Conservation (phyloP, 2,113 vertebrate genomes). For the Neodontobutis hainanensis region DNA sequence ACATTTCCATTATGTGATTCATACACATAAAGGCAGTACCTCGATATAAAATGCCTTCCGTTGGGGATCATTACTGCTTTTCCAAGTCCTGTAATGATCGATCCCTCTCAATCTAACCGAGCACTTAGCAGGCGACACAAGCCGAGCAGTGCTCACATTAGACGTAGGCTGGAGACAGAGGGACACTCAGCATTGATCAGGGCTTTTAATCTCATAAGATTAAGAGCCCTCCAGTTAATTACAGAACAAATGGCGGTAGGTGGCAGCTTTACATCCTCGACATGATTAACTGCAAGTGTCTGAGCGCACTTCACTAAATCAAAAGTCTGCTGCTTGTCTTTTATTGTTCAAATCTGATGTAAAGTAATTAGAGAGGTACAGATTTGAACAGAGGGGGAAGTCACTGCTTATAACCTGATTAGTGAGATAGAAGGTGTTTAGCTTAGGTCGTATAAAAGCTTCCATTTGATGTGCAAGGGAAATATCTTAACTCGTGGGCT, state of each 20-base stretch:
- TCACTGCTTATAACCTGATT: neutral
- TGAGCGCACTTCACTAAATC: constrained; percentile 17
- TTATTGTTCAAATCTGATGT: neutral
- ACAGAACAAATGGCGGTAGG: constrained; percentile 60
- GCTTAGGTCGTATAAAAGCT: neutral
- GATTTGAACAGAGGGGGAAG: neutral
- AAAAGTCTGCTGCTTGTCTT: constrained; percentile 2
- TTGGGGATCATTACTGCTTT: neutral
- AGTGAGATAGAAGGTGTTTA: neutral
- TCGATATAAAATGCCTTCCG: neutral
- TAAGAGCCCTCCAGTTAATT: constrained; percentile 67
- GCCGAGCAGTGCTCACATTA: constrained; percentile 38
- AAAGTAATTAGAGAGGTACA: neutral
- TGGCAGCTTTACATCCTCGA: constrained; percentile 29
- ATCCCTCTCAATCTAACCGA: constrained; percentile 36
- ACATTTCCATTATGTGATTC: neutral
- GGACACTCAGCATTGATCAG: constrained; percentile 59
- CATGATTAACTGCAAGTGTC: constrained; percentile 50
- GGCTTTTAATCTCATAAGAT: constrained; percentile 65
- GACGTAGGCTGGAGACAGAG: constrained; percentile 35
- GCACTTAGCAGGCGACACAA: constrained; percentile 32
- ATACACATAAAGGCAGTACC: neutral
- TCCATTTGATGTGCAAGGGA: no score
- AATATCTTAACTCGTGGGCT: no score
- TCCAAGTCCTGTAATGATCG: constrained; percentile 27